These are phyloP conservation scores for Maylandia zebra DNA, from an alignment of 2,113 vertebrate species.

Conservation along the genomic window DNA sequence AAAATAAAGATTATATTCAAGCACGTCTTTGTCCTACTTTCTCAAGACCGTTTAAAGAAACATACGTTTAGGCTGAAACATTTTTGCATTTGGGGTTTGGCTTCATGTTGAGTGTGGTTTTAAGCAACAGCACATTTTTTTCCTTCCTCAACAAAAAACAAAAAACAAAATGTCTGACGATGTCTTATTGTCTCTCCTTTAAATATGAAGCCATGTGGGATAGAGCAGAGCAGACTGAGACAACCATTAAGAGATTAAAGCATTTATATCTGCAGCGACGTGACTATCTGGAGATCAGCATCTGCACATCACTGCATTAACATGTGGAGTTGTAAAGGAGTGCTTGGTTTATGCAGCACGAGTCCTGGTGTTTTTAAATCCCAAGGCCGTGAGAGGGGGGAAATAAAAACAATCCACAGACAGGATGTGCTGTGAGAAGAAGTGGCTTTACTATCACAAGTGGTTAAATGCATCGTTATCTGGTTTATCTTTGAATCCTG, in stretches of 20 bases:
- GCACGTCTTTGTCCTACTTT: background rate
- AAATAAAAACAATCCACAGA: background rate
- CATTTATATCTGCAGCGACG: background rate
- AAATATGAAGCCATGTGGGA: background rate
- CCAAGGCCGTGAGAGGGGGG: background rate
- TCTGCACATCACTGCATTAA: background rate
- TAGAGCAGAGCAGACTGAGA: background rate
- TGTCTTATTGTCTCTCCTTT: background rate
- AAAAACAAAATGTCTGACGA: background rate
- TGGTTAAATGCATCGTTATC: background rate
- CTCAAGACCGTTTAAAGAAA: background rate
- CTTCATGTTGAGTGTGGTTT: background rate
- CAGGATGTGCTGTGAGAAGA: background rate
- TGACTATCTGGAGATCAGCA: background rate
- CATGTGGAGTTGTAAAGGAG: background rate
- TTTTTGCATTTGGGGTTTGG: background rate
- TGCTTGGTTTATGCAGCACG: background rate
- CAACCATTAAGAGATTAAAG: background rate
- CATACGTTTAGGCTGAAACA: rapidly evolving
- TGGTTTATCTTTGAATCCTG: background rate
- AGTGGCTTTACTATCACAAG: background rate
- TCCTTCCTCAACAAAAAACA: background rate
- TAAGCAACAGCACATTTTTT: background rate
- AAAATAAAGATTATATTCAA: slow-evolving; percentile 57
- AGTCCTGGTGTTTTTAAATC: background rate